Base-by-base conservation (phyloP, 1,140 invertebrate genomes). In the Saccostrea glomerata region DNA sequence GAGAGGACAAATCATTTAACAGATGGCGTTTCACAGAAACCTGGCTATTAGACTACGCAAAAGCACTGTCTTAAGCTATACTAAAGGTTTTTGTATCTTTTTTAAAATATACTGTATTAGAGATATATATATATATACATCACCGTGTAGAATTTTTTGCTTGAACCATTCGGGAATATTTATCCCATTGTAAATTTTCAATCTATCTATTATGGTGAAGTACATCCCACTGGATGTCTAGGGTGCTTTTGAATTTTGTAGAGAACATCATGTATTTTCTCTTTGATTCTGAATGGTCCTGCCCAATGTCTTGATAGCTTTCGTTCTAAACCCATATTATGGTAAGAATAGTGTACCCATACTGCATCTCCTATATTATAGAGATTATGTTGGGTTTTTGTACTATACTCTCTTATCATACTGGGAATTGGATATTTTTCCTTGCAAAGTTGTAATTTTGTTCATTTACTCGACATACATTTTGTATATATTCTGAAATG, bases 191-290 rank as follows among this genome's bases (percentile, higher is more conserved):
- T 88, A 88, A 4, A 12, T 25, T 60, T 85, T 88, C 2, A 88
- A 40, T 2, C 82, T n/a, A n/a, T n/a, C n/a, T 20, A 77, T 89
- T 23, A 23, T 86, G 85, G 54, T 86, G 88, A 30, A 89, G 40
- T 25, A 89, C 54, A 36, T 89, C 82, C 47, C 56, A n/a, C 13
- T 40, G 84, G 82, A 9, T 15, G 47, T 56, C 40, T 86, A 30
- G 6, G 30, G 2, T 15, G 63, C 30, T 83, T 66, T 84, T 86
- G 84, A 23, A 89, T 86, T 40, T 60, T 85, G 47, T 86, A 88
- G 6, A 88, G 20, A 0, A 86, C 54, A 60, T 86, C 84, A 25
- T 66, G 66, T 55, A 86, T 25, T 84, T 55, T 86, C 40, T 84
- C 55, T 13, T 30, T 66, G 5, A 89, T 58, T 30, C 20, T 82